Evolutionary conservation across 1,140 invertebrate species (phyloP).

Genomic region (Aphaenogaster ashmeadi): DNA sequence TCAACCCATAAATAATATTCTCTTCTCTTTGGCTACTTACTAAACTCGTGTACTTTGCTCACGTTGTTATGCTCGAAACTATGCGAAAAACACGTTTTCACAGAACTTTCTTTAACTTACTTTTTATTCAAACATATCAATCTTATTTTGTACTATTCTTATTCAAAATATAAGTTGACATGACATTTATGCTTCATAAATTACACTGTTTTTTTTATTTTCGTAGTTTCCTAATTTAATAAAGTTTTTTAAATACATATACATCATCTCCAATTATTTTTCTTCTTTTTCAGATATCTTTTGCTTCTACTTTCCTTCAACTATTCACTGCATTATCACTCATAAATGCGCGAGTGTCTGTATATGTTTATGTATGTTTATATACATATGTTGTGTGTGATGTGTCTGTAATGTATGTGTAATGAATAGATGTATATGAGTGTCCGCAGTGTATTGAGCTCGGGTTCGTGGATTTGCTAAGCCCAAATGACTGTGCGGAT

Average conservation of each 20-base stretch:
- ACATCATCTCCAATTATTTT: neutral
- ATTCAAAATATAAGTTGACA: neutral
- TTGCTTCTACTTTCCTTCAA: neutral
- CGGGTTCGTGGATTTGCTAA: slow-evolving; percentile 11
- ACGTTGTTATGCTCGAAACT: slow-evolving; percentile 3
- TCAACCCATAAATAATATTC: slow-evolving; percentile 51
- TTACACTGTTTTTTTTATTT: neutral
- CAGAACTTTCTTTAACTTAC: slow-evolving; percentile 5
- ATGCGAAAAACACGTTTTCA: neutral
- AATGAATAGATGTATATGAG: neutral
- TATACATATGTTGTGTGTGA: neutral
- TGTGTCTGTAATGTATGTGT: neutral
- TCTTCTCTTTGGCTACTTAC: slow-evolving; percentile 28
- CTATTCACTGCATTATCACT: neutral
- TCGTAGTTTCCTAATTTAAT: slow-evolving; percentile 5
- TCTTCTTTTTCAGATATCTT: neutral
- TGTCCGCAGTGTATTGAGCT: slow-evolving; percentile 21
- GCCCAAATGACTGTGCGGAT: slow-evolving; percentile 26
- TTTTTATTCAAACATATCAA: neutral
- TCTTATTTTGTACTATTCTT: neutral
- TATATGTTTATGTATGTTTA: neutral
- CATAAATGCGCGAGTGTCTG: too few relatives aligned
- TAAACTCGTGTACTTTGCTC: neutral
- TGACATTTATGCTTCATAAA: neutral
- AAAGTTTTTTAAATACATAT: neutral